Evolutionary conservation across 2,113 vertebrate genomes (phyloP), one percentile per base, ranked within the genome.

Genomic region (Saguinus imperator): DNA sequence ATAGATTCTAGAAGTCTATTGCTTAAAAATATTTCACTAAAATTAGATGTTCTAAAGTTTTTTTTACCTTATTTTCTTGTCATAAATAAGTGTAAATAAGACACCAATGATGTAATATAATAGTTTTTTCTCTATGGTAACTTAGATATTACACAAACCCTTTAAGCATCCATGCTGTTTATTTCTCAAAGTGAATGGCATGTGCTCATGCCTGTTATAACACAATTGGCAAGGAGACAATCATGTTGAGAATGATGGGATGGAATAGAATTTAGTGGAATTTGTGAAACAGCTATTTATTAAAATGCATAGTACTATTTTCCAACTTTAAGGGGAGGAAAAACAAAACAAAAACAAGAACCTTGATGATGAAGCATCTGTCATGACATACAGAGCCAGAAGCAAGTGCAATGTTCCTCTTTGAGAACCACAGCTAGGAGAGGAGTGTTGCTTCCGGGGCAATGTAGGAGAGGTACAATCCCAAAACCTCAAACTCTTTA

Each of bases 401-500:
- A 73, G 10, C 23, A n/a, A 85, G 43, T n/a, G 5, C 2, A 37
- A 0, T 73, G 0, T 43, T 45, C 57, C 3, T 18, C 20, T 23
- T 6, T 27, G 48, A 58, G 52, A 89, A 12, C 3, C 11, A 11
- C 55, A 17, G 7, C n/a, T 48, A 3, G 13, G 48, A 55, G 2
- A 23, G 27, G 27, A 66, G 0, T 32, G 8, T 6, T 2, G 0
- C 20, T 82, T 76, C 27, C 0, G 2, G 35, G 11, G 21, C 8
- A 8, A 1, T 4, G 2, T 3, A 13, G 32, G 68, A 48, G 6
- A 45, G 32, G 21, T 6, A 6, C 10, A 12, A 0, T 21, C 37
- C 55, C 64, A 12, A 70, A 64, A 55, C 37, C 6, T n/a, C 45
- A 87, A 32, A 35, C 7, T 10, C 35, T 20, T 29, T 37, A 9